A percentile compares a stretch with the other conserved stretches of the same genome.
Conservation (phyloP, 2,797 vertebrate genomes). For the Chrysolophus pictus region DNA sequence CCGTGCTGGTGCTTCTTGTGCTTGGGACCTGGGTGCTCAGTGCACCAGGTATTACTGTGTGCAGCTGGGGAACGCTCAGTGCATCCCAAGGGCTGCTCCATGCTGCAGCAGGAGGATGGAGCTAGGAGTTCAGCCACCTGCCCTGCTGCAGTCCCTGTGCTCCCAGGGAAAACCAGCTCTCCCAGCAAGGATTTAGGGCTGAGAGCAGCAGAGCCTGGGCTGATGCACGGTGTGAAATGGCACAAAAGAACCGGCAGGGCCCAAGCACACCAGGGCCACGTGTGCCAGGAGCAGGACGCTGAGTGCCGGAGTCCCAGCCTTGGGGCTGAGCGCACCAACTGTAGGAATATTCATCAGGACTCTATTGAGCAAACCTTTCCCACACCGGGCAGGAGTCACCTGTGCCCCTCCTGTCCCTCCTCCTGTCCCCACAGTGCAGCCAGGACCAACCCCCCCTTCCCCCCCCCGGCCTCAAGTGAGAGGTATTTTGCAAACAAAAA, state of each 20-base stretch:
- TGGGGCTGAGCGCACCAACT: fast-evolving
- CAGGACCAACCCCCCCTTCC: neutral
- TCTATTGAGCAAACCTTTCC: neutral
- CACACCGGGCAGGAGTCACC: neutral
- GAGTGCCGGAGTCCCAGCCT: fast-evolving
- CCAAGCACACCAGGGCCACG: fast-evolving
- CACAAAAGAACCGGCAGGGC: fast-evolving
- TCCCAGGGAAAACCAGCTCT: neutral
- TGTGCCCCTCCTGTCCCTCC: neutral
- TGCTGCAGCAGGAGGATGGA: neutral
- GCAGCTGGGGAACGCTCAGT: neutral
- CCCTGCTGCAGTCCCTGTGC: neutral
- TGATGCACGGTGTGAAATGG: fast-evolving
- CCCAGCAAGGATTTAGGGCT: fast-evolving
- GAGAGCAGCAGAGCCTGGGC: fast-evolving
- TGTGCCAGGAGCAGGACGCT: neutral
- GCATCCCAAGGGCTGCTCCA: neutral
- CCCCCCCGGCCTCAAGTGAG: constrained; percentile 3
- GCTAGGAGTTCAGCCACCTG: neutral
- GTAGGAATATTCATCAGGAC: neutral
- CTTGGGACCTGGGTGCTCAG: neutral
- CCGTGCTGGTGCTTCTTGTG: neutral
- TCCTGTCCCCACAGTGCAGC: neutral
- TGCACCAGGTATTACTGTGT: neutral
- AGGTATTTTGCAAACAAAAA: constrained; percentile 75